Base-by-base conservation (phyloP, 2,797 vertebrate genomes). In the Scolopax bukidnonensis region DNA sequence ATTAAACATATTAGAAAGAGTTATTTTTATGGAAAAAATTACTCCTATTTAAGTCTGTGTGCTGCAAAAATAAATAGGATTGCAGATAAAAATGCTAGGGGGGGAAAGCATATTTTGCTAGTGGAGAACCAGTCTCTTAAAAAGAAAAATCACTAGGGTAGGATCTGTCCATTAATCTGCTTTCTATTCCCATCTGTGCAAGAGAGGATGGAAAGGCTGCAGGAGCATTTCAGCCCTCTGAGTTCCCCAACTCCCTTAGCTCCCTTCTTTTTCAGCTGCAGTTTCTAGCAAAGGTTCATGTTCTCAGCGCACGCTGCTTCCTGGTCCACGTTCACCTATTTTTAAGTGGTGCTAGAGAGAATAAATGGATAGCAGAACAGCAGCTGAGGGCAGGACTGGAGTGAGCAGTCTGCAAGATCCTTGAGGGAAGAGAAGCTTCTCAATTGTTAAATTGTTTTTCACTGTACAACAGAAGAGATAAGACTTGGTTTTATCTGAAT, bases 401-500 rank as follows among this genome's bases (percentile, higher is more conserved):
- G 82, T 0, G n/a, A 57, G 38, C 64, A 54, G 50, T 16, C 10
- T 87, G 67, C 41, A 70, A 51, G 53, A 73, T 84, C 84, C 79
- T 93, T 87, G 45, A 93, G 92, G 84, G 85, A 64, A 92, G 71
- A 90, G 85, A 25, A 59, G 50, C 67, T 83, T 47, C 86, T 25
- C 68, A 36, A 38, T 59, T 75, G 43, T 19, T 59, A 83, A 94
- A 89, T 84, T 88, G 79, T 96, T 95, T 94, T 93, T 75, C 89
- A 94, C 71, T 28, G 4, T 51, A 19, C 73, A 47, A 27, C 64
- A 63, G 77, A 9, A 74, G 56, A 10, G 94, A 86, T 95, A 95
- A 96, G 91, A 32, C 51, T 90, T 48, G 45, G 74, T 71, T 94
- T 95, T 94, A 92, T 75, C 86, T 78, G 56, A 91, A 85, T n/a